Base-by-base conservation (phyloP, 2,888 invertebrate species). In the Apeira syringaria region DNA sequence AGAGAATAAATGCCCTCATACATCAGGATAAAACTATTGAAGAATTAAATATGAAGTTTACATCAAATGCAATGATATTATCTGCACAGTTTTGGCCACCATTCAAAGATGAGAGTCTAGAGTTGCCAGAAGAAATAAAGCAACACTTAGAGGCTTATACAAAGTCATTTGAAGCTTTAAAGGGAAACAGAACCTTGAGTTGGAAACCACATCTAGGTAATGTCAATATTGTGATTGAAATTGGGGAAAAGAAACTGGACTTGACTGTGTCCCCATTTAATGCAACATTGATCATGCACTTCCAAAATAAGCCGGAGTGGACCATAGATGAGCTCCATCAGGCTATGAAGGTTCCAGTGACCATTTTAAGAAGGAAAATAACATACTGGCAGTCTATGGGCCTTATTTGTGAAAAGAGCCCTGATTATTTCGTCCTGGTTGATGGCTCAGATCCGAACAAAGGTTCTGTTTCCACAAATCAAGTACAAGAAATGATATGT, bases 21-120 rank as follows among this genome's bases (percentile, higher is more conserved):
- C 95, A 96, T 59, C 94, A 95, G 53, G 95, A 95, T 61, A 88
- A 92, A 3, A 93, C 91, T 57, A 88, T 84, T 52, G 82, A 81
- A 58, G 66, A 63, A 33, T 59, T 81, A 1, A 76, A 76, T 56
- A 73, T 81, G 34, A 81, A 80, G 50, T 85, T 90, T 39, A 74
- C 73, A 31, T 88, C 87, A 24, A 89, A 87, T 56, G 95, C 97
- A 1, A 93, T 99, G 83, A 97, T 99, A 58, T 91, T 99, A n/a
- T 99, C 99, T 0, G 97, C 98, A 1, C 98, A 99, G 76, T 99
- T 99, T 89, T 99, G 99, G 99, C 99, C 99, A 0, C 94, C 96
- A 5, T 98, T 99, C 60, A 97, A 98, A 73, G 98, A 98, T 77
- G 98, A 98, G 80, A 96, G 95, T 57, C 87, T 99, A 9, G 95